These are phyloP conservation scores for Leucoraja erinaceus DNA, from an alignment of 2,113 vertebrate genomes.

Conservation along the genomic window DNA sequence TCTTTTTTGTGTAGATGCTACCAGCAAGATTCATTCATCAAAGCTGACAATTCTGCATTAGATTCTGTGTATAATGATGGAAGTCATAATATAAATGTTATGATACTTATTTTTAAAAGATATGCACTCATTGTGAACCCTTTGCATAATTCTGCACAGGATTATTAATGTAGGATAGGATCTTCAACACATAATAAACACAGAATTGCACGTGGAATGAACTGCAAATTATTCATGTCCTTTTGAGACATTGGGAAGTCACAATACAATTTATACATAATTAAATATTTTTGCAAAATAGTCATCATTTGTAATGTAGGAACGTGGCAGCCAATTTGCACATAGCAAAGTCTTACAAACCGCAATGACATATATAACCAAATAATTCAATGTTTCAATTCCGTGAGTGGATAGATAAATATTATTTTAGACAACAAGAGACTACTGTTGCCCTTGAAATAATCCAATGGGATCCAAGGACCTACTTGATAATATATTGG, in stretches of 20 bases:
- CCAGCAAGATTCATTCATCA: neutral
- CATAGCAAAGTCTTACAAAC: neutral
- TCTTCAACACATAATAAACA: neutral
- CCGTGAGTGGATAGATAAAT: no score
- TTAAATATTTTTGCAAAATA: neutral
- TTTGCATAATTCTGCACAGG: neutral
- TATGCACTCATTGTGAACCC: neutral
- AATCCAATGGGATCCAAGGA: no score
- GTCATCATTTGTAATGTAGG: neutral
- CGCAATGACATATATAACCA: neutral
- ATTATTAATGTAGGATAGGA: neutral
- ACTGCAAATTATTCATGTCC: neutral
- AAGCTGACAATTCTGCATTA: neutral
- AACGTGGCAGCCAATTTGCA: neutral
- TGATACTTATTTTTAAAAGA: neutral
- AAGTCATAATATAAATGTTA: neutral
- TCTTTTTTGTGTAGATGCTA: neutral
- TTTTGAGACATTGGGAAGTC: neutral
- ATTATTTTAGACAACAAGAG: no score
- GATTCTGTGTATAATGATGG: neutral
- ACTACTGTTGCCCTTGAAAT: no score
- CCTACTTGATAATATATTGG: no score
- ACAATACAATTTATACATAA: neutral
- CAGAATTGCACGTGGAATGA: neutral
- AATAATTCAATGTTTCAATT: neutral